Evolutionary conservation across 2,113 vertebrate genomes (phyloP).

Genomic region (Genyomyrus donnyi): DNA sequence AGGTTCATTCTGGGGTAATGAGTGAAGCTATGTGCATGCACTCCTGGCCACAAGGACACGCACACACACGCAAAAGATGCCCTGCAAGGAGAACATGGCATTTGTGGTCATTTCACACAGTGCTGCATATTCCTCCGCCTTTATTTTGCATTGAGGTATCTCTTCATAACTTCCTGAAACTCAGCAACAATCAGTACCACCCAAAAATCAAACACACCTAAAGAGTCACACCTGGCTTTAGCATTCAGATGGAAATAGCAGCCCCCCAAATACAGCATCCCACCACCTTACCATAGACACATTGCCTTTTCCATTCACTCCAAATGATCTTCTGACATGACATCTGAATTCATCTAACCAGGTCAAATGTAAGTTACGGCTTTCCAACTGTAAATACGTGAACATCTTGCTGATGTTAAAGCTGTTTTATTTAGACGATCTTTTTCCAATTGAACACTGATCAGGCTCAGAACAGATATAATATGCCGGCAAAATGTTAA

Average conservation of each 20-base stretch:
- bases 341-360: not conserved
- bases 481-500: not conserved
- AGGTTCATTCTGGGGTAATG: not conserved
- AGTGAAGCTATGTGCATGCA: not conserved
- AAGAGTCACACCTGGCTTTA: no score
- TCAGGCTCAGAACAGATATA: not conserved
- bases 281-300: not conserved
- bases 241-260: no score
- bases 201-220: no score
- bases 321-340: not conserved
- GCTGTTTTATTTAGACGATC: not conserved
- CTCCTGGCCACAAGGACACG: not conserved
- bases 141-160: constrained; percentile 2
- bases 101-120: constrained; percentile 4
- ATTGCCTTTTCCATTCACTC: not conserved
- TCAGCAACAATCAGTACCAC: not conserved
- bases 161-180: constrained; percentile 28
- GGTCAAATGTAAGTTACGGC: not conserved
- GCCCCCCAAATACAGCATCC: constrained; percentile 31
- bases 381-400: not conserved
- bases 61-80: not conserved
- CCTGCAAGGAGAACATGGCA: constrained; percentile 11
- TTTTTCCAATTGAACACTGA: not conserved
- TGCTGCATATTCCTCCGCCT: not conserved
- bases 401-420: not conserved